Base-by-base conservation (phyloP, 2,888 invertebrate genomes). In the Leptinotarsa rubiginosa region DNA sequence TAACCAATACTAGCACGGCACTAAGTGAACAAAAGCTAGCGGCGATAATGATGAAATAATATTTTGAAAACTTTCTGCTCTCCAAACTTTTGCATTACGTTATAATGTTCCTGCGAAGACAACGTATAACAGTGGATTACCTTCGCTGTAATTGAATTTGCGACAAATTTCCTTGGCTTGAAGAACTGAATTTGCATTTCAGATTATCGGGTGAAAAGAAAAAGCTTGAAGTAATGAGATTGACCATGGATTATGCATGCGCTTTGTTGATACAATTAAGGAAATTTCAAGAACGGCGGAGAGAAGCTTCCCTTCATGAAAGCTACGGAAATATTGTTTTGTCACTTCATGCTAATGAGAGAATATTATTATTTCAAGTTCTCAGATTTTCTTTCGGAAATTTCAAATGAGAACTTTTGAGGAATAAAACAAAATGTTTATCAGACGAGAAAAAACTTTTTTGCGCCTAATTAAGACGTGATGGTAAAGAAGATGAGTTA, bases 111-210 rank as follows among this genome's bases (percentile, higher is more conserved):
- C 31, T 7, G 54, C 62, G 62, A 41, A 62, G n/a, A 69, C 69
- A 69, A 69, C 56, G 69, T 47, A 56, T 69, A 69, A 41, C 59
- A 69, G 47, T n/a, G 69, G 31, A 69, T 69, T 56, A 54, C 69
- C 47, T 69, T 18, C 22, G 47, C n/a, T 47, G 41, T 70, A 75
- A 73, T 71, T 73, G 64, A 73, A 75, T 75, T 73, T 70, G 49
- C 59, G 20, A 67, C 71, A 47, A 75, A 75, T 73, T 73, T 73
- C 31, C 50, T 59, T 54, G 69, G 67, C 71, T 73, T 67, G 70
- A 77, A 77, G 75, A 77, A 77, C 72, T 71, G 25, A 68, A 77
- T 77, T 77, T 77, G 72, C 77, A 77, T 77, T 75, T 75, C 73
- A 77, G 69, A 77, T 77, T 73, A 75, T 62, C 59, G 49, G 49